Evolutionary conservation across 2,888 invertebrate species (phyloP), one percentile per base, ranked within the genome.

Genomic region (Cantharis rufa): DNA sequence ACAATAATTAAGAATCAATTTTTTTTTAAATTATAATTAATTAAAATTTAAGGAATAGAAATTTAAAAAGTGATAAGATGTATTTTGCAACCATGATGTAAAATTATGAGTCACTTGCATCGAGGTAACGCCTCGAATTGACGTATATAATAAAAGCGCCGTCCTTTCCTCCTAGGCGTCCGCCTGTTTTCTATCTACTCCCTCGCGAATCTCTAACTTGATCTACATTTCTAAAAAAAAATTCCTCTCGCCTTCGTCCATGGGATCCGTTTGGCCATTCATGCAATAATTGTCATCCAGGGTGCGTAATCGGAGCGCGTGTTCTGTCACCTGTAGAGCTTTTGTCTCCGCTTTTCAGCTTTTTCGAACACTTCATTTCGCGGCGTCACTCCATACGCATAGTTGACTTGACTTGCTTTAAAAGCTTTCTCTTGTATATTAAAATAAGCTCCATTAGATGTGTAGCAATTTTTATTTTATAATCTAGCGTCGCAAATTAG

Each of bases 41-140:
- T n/a, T 28, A 2, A 28, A 28, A 28, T 28, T 11, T n/a, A n/a
- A 7, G 4, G 13, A 32, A 32, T n/a, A 7, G 11, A 63, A 66
- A 15, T 21, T 66, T 66, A n/a, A 24, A 11, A 66, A 24, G 21
- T n/a, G 64, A 13, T 21, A 66, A 66, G 16, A 21, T 13, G 1
- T 32, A 69, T 77, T 79, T 78, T 76, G 78, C 75, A 79, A 76
- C 81, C 78, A 76, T 76, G 66, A 76, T 72, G 76, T 68, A 76
- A 69, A 64, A 61, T 28, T 61, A 69, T 72, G 71, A 76, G 69
- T 72, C 75, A 75, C 61, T 15, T 48, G 48, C 48, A 61, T 15
- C 21, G 27, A 69, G 48, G 75, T 72, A 72, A 66, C 72, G 75
- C 72, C 72, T 76, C 32, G 68, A 76, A 28, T 72, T 76, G 71